phyloP scores from a whole-genome alignment of 2,797 vertebrate genomes.

The Acanthis flammea region DNA sequence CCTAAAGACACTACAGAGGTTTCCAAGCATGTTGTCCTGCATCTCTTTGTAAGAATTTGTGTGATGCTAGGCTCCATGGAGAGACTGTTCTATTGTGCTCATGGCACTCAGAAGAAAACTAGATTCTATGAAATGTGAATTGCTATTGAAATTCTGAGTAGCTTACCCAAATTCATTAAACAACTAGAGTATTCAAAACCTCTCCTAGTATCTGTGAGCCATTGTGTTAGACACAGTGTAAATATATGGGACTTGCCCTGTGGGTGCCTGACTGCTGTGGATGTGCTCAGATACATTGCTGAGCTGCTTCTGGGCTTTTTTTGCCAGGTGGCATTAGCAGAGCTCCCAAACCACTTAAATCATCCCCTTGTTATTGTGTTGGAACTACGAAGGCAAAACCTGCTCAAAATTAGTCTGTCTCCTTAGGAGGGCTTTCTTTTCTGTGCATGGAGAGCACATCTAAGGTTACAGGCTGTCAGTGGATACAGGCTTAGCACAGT shows the following conservation, averaged over 20 bases:
- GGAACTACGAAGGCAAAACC: not conserved
- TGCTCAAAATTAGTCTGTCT: not conserved
- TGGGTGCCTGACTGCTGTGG: not conserved
- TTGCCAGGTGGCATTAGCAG: not conserved
- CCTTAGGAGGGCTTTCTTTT: not conserved
- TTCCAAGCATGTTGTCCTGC: not conserved
- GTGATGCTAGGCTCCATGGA: not conserved
- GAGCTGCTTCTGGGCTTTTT: not conserved
- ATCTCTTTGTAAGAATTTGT: not conserved
- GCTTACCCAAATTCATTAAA: not conserved
- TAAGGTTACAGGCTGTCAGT: not conserved
- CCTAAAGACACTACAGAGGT: not conserved
- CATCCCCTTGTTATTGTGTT: not conserved
- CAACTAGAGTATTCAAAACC: not conserved
- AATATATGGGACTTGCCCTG: not conserved
- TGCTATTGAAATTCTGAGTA: not conserved
- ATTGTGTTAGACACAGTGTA: not conserved
- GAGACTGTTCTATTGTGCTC: not conserved
- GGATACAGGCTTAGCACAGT: not conserved
- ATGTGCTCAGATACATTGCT: not conserved
- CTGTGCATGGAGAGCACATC: not conserved
- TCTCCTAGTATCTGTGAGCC: not conserved
- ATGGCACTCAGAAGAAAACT: not conserved
- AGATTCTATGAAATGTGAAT: not conserved
- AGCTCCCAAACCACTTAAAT: not conserved